These are phyloP conservation scores for Bombyx huttoni DNA, from an alignment of 2,888 invertebrate genomes.

Conservation along the genomic window DNA sequence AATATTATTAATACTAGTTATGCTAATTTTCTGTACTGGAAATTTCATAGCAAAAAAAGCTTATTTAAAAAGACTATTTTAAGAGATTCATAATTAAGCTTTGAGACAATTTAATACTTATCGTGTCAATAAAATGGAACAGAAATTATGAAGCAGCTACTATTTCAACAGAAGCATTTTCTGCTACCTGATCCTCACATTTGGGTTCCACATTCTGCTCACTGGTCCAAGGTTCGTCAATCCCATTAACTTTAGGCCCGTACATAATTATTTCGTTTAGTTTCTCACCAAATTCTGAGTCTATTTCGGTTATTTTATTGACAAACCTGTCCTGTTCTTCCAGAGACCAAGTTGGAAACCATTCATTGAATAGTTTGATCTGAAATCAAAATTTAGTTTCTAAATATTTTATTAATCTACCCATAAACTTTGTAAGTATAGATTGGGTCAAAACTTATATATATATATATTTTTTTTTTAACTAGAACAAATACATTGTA, in stretches of 20 bases:
- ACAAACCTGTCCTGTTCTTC: slow-evolving; percentile 80
- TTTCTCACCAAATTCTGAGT: slow-evolving; percentile 80
- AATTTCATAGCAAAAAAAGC: too few relatives aligned
- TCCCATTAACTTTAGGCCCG: slow-evolving; percentile 41
- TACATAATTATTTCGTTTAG: slow-evolving; percentile 63
- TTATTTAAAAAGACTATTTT: not conserved
- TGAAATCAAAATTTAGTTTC: slow-evolving; percentile 29
- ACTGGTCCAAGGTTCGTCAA: slow-evolving; percentile 17
- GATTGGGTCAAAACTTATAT: too few relatives aligned
- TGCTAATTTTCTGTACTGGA: too few relatives aligned
- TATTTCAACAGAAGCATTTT: slow-evolving; percentile 49
- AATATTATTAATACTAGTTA: too few relatives aligned
- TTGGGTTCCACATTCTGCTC: slow-evolving; percentile 15
- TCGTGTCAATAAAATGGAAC: slow-evolving; percentile 3
- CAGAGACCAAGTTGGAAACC: slow-evolving; percentile 84
- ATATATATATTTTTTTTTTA: too few relatives aligned
- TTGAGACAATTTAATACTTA: not conserved
- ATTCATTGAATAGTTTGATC: slow-evolving; percentile 87
- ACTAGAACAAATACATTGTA: too few relatives aligned
- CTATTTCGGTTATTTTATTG: slow-evolving; percentile 78
- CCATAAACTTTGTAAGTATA: too few relatives aligned
- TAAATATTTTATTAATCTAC: not conserved
- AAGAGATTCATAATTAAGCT: not conserved
- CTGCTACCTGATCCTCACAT: slow-evolving; percentile 19
- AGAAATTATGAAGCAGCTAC: slow-evolving; percentile 48